Conservation (phyloP, 2,797 vertebrate genomes). For the Emydoidea blandingii region DNA sequence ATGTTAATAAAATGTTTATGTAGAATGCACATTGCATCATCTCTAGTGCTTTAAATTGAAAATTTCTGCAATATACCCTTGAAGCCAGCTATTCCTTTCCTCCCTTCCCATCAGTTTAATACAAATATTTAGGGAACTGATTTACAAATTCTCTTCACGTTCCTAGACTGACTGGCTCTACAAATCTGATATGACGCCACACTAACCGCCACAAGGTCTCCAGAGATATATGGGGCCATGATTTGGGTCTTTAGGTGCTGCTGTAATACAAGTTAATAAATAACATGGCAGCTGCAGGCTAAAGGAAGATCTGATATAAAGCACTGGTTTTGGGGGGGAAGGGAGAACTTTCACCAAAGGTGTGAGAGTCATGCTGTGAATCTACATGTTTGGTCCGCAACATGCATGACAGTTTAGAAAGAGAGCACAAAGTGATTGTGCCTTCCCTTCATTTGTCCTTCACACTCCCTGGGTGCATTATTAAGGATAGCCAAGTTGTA, state of each 20-base stretch:
- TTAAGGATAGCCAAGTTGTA: background rate
- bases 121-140: background rate
- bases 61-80: background rate
- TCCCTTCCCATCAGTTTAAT: background rate
- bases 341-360: background rate
- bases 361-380: background rate
- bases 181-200: background rate
- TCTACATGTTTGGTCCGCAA: background rate
- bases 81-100: background rate
- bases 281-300: background rate
- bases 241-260: background rate
- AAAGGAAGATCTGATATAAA: background rate
- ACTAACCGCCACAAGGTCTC: background rate
- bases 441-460: background rate
- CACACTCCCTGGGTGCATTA: fast-evolving
- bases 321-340: background rate
- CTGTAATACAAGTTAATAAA: background rate
- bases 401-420: background rate
- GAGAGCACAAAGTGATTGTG: background rate
- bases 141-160: background rate
- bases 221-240: fast-evolving
- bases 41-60: background rate
- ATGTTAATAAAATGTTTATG: fast-evolving
- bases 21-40: background rate
- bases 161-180: background rate